These are phyloP conservation scores for Euplexia lucipara DNA, from an alignment of 2,888 invertebrate genomes.

Conservation along the genomic window DNA sequence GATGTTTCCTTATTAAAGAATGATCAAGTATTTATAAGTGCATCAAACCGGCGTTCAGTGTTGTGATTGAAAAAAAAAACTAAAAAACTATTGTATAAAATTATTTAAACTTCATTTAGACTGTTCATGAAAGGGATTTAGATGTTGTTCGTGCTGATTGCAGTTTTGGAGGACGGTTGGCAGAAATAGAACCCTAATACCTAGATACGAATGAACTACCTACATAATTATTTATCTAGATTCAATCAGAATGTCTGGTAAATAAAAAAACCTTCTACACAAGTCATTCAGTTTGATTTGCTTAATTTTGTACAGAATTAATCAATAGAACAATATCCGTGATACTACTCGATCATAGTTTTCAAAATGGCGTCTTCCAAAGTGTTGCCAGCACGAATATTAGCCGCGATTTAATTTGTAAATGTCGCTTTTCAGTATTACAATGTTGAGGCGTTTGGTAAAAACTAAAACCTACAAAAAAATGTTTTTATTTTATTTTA, in stretches of 20 bases:
- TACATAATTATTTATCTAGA: no score
- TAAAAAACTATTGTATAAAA: slow-evolving; percentile 65
- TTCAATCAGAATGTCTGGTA: no score
- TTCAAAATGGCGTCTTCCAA: slow-evolving; percentile 17
- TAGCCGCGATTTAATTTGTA: slow-evolving; percentile 57
- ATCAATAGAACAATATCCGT: background rate
- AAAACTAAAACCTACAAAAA: slow-evolving; percentile 45
- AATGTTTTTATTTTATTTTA: slow-evolving; percentile 28
- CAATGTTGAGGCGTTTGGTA: slow-evolving; percentile 78
- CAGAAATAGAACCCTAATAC: background rate
- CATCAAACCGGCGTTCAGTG: slow-evolving; percentile 73
- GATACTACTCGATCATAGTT: background rate
- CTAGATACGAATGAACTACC: no score
- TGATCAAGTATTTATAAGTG: slow-evolving; percentile 60
- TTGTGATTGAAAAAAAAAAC: slow-evolving; percentile 70
- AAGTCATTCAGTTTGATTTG: background rate
- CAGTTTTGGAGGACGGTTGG: slow-evolving; percentile 1
- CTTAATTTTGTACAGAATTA: background rate
- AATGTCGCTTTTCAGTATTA: slow-evolving; percentile 81
- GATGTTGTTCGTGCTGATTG: slow-evolving; percentile 29
- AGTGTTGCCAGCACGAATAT: slow-evolving; percentile 37
- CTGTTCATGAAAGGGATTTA: slow-evolving; percentile 68
- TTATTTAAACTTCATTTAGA: slow-evolving; percentile 78
- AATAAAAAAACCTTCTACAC: no score
- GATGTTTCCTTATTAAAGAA: slow-evolving; percentile 4